phyloP scores from a whole-genome alignment of 1,140 invertebrate genomes.

The Drosophila lini region DNA sequence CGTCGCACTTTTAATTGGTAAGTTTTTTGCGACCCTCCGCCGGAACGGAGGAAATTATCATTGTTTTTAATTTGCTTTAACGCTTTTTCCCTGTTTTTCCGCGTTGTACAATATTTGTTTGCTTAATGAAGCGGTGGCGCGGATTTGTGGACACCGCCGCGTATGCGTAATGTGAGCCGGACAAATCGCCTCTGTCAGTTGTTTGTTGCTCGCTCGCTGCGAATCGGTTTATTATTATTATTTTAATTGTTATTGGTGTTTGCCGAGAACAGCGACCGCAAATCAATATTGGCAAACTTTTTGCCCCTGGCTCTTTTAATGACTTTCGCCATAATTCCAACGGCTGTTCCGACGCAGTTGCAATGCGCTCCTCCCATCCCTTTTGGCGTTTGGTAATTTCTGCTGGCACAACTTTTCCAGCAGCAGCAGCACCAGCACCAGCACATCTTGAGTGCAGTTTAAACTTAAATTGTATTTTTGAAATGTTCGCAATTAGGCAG shows the following conservation, averaged over 20 bases:
- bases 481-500: conserved; percentile 82
- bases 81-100: background rate
- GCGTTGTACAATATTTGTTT: conserved; percentile 35
- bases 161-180: conserved; percentile 53
- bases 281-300: conserved; percentile 81
- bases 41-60: conserved; percentile 27
- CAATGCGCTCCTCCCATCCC: conserved; percentile 45
- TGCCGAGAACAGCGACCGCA: conserved; percentile 60
- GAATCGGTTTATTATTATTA: conserved; percentile 54
- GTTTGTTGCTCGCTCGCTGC: conserved; percentile 39
- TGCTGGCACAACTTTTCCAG: conserved; percentile 65
- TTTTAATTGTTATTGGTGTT: conserved; percentile 60
- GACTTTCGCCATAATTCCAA: conserved; percentile 74
- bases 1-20: conserved; percentile 68
- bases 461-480: conserved; percentile 82
- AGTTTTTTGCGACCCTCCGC: conserved; percentile 50
- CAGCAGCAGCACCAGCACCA: conserved; percentile 1
- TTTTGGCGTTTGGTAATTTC: conserved; percentile 76
- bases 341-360: conserved; percentile 46
- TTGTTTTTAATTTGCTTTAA: conserved; percentile 30
- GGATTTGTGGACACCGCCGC: conserved; percentile 38
- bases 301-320: conserved; percentile 59
- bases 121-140: conserved; percentile 43
- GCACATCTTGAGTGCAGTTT: conserved; percentile 79
- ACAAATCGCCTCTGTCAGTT: conserved; percentile 46